Evolutionary conservation across 2,113 vertebrate genomes (phyloP).

Genomic region (Anser brachyrhynchus): DNA sequence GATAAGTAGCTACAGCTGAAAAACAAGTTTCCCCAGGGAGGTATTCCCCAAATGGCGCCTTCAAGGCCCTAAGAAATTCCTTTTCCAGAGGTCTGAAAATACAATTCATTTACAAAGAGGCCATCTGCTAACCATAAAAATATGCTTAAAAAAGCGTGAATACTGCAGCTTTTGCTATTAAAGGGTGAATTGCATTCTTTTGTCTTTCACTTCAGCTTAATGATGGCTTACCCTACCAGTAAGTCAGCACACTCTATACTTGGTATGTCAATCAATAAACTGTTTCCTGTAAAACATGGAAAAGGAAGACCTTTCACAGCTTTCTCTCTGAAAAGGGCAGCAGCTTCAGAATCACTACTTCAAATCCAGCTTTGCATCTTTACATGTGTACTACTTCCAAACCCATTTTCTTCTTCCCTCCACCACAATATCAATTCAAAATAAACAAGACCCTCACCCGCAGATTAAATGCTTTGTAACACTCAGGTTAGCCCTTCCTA

Average conservation of each 20-base stretch:
- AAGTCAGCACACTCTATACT: neutral
- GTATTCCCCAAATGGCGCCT: neutral
- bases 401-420: neutral
- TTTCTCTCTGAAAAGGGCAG: neutral
- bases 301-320: neutral
- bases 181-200: neutral
- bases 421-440: neutral
- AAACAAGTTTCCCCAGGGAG: neutral
- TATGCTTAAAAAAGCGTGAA: neutral
- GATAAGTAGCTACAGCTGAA: neutral
- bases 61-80: neutral
- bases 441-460: neutral
- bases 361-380: neutral
- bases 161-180: neutral
- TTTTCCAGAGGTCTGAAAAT: neutral
- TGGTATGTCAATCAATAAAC: neutral
- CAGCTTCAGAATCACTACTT: neutral
- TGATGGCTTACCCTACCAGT: neutral
- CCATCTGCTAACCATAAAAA: neutral
- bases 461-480: neutral
- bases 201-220: neutral
- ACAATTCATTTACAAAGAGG: neutral
- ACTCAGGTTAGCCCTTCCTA: neutral
- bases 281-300: neutral
- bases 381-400: neutral